Evolutionary conservation across 1,140 invertebrate species (phyloP).

Genomic region (Oncopodura yosiiana): DNA sequence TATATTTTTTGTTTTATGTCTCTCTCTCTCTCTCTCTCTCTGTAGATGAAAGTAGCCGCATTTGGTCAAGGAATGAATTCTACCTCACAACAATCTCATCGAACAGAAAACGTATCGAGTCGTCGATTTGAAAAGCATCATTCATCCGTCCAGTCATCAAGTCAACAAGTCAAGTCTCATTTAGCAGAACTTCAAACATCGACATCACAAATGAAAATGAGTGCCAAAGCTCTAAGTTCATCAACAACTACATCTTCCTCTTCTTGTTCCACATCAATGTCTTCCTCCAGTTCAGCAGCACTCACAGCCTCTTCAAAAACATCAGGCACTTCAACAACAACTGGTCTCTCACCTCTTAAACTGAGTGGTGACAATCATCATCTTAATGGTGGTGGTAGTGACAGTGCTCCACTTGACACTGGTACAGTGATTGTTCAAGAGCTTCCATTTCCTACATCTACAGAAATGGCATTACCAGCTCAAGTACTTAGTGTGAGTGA

Average conservation of each 20-base stretch:
- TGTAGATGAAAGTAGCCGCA: conserved; percentile 33
- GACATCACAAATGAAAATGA: conserved; percentile 63
- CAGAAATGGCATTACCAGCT: conserved; percentile 11
- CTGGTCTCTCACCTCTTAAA: conserved; percentile 23
- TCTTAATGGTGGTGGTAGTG: neutral
- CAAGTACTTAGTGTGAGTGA: conserved; percentile 9
- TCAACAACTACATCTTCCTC: conserved; percentile 38
- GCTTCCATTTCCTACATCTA: conserved; percentile 26
- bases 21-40: neutral
- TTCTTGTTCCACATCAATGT: conserved; percentile 43
- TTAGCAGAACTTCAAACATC: conserved; percentile 62
- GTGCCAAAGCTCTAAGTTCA: conserved; percentile 41
- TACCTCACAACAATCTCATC: conserved; percentile 22
- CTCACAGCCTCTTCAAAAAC: conserved; percentile 25
- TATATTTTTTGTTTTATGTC: too few relatives aligned
- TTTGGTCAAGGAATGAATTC: conserved; percentile 27
- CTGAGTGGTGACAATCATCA: conserved; percentile 20
- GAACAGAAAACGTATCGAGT: conserved; percentile 27
- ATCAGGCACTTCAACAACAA: neutral
- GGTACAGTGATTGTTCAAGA: conserved; percentile 33
- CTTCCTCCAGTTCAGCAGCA: conserved; percentile 37
- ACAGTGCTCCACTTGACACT: conserved; percentile 31
- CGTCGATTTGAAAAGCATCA: conserved; percentile 5
- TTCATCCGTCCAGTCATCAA: conserved; percentile 25
- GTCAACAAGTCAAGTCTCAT: conserved; percentile 53